Base-by-base conservation (phyloP, 2,888 invertebrate species). In the Lasioglossum villosulum region DNA sequence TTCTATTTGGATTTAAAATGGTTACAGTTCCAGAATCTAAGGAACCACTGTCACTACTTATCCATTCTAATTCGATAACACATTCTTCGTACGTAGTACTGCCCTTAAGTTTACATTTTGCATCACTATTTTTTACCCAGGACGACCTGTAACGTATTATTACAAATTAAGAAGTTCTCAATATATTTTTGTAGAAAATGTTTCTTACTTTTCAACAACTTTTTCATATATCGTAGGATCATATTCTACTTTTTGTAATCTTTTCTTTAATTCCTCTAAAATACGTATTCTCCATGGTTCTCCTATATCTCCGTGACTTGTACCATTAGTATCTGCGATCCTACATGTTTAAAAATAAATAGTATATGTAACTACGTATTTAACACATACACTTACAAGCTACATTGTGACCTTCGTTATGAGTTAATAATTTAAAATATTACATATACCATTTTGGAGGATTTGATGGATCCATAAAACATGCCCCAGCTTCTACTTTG, bases 51-150 rank as follows among this genome's bases (percentile, higher is more conserved):
- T 95, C 95, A 79, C 95, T 96, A 88, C 96, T 96, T 92, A 98
- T 97, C 98, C 98, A 98, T 95, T 98, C 98, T 80, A 98, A 95
- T 92, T 98, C 98, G 76, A 98, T 95, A 83, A 97, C 96, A 93
- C 98, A 98, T 91, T 98, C 98, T 91, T 97, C 97, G 93, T 96
- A 97, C 59, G 96, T 95, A 82, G 96, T 93, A 56, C 93, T 94
- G 12, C 94, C 94, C 81, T 95, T 95, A 6, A 95, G 87, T 87
- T 94, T 94, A 82, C 97, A 97, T 92, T 97, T 96, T 0, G 97
- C 97, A 95, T 98, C 97, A 68, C 98, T 98, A 83, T 97, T 97
- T 92, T 98, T 97, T 0, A 98, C 96, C 98, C 98, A 98, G 0
- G 98, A 98, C 37, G 97, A 97, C 91, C 95, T 95, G 34, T 30